Base-by-base conservation (phyloP, 2,113 vertebrate genomes). In the Lanius ludovicianus region DNA sequence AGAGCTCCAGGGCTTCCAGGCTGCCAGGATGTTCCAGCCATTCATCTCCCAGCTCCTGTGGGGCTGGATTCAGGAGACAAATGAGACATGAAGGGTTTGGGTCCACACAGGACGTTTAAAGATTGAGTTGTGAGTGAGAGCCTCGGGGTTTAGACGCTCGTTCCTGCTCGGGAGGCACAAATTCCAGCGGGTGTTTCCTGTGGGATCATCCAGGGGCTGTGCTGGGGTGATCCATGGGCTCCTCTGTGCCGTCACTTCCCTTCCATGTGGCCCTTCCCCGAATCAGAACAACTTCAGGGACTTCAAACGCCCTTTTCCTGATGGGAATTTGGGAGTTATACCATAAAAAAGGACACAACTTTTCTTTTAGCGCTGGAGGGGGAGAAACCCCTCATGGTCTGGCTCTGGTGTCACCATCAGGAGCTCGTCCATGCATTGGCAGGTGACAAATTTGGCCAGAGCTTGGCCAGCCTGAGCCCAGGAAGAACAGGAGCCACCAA, bases 211-310 rank as follows among this genome's bases (percentile, higher is more conserved):
- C 9, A 46, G 8, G 55, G 4, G 77, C 59, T 5, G 15, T 5
- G 20, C 1, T n/a, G 11, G 7, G 3, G n/a, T 14, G 30, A 35
- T 3, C 31, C 5, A 0, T 10, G 7, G 2, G 8, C n/a, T 44
- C 52, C 41, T 73, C 78, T 19, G 1, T 1, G 60, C 55, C 33
- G n/a, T 9, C 60, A 7, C 37, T 10, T 21, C 1, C 4, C 27
- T 27, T 17, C 81, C 71, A 7, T 1, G 30, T 3, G 25, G 28
- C 46, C 55, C 53, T 67, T 50, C 13, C 53, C 55, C 9, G 24
- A 13, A 10, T 1, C 59, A 27, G 11, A 3, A 17, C 23, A 0
- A 1, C 3, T 8, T 11, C 56, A 52, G 41, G 31, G 31, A 13
- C 42, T 13, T 27, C 39, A 15, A 1, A 22, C 35, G 9, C 35